phyloP scores from a whole-genome alignment of 53 echinoderm and acorn worm species.

The Luidia sarsii region DNA sequence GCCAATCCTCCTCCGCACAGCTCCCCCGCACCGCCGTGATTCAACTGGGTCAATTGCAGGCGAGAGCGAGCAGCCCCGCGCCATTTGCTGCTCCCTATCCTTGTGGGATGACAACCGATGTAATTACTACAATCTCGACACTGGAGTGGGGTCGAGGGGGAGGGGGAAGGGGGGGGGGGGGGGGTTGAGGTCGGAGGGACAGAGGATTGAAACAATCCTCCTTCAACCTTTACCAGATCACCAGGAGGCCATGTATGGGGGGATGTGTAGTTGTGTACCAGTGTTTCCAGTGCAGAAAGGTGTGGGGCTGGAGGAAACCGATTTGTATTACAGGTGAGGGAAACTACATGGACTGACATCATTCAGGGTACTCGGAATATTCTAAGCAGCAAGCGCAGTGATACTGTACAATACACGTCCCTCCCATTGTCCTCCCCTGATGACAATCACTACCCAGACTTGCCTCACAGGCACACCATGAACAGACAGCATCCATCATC shows the following conservation, averaged over 20 bases:
- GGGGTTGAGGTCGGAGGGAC: neutral
- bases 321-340: neutral
- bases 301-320: neutral
- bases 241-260: too few species aligned
- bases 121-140: constrained; percentile 30
- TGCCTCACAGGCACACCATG: too few species aligned
- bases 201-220: too few species aligned
- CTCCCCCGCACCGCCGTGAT: constrained; percentile 8
- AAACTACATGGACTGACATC: too few species aligned
- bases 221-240: too few species aligned
- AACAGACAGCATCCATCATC: too few species aligned
- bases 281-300: neutral
- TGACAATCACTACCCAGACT: too few species aligned
- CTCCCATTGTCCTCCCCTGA: too few species aligned
- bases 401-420: too few species aligned
- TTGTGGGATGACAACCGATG: constrained; percentile 50
- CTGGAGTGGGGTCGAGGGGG: neutral
- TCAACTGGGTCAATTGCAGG: constrained; percentile 39
- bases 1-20: neutral
- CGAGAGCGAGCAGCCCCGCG: neutral
- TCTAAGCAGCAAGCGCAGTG: too few species aligned
- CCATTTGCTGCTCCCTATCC: neutral
- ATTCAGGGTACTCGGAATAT: too few species aligned
- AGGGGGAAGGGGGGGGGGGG: constrained; percentile 12
- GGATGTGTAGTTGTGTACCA: neutral